phyloP scores from a whole-genome alignment of 1,140 invertebrate genomes.

The Dreissena rostriformis region DNA sequence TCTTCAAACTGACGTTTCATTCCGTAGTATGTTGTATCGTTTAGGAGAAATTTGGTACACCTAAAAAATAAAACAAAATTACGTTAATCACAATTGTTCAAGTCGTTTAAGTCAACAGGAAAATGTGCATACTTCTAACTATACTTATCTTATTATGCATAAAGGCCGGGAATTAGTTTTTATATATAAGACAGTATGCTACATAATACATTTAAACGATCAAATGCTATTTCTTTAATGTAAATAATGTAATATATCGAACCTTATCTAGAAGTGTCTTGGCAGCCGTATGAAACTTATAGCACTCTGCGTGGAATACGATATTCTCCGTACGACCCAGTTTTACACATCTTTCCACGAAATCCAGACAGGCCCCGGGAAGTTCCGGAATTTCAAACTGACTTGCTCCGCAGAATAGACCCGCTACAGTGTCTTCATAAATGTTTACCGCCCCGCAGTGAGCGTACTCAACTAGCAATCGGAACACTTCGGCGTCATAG shows the following conservation, averaged over 20 bases:
- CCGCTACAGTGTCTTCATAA: constrained; percentile 30
- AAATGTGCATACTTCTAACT: no score
- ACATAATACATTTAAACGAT: no score
- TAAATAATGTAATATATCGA: background rate
- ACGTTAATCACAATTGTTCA: no score
- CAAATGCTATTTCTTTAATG: no score
- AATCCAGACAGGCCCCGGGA: constrained; percentile 48
- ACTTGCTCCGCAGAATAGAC: constrained; percentile 48
- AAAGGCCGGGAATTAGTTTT: no score
- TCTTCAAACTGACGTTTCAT: no score
- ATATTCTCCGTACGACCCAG: constrained; percentile 12
- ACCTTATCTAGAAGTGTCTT: constrained; percentile 26
- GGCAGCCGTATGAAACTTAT: constrained; percentile 5
- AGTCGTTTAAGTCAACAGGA: no score
- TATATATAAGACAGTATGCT: no score
- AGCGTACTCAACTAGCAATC: constrained; percentile 30
- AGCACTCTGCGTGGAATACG: constrained; percentile 20
- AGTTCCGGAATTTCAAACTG: constrained; percentile 52
- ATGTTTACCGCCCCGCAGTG: constrained; percentile 46
- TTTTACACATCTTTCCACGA: constrained; percentile 41
- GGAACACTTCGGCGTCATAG: constrained; percentile 35
- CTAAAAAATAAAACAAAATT: no score
- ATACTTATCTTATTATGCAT: no score
- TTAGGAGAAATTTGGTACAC: no score
- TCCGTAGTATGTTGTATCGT: no score